These are phyloP conservation scores for Nomada fabriciana DNA, from an alignment of 2,888 invertebrate genomes.

Conservation along the genomic window DNA sequence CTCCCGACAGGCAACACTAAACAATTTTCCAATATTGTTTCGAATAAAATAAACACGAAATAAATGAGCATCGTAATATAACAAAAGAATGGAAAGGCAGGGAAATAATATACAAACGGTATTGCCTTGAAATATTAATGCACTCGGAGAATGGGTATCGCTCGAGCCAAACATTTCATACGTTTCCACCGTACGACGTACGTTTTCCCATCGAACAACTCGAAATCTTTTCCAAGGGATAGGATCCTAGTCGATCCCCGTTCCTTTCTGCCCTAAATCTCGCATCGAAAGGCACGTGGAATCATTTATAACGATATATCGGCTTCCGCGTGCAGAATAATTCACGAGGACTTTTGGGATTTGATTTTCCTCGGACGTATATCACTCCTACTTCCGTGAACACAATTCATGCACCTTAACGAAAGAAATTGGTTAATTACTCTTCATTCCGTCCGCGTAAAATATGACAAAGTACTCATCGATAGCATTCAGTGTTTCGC, in stretches of 20 bases:
- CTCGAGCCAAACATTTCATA: no score
- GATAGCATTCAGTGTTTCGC: no score
- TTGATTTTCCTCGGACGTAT: neutral
- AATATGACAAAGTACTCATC: no score
- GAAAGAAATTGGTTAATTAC: neutral
- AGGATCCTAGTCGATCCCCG: neutral
- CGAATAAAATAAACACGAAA: no score
- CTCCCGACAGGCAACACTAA: no score
- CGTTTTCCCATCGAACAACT: slow-evolving; percentile 1
- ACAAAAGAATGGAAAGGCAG: no score
- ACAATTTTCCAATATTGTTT: no score
- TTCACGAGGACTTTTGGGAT: slow-evolving; percentile 22
- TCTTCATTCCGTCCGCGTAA: neutral
- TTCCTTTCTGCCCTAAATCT: slow-evolving; percentile 2
- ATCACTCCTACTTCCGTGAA: neutral
- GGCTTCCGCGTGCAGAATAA: slow-evolving; percentile 31
- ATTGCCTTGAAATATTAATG: no score
- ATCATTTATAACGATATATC: slow-evolving; percentile 33
- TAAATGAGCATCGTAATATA: no score
- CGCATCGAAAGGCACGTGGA: slow-evolving; percentile 11
- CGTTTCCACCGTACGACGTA: no score
- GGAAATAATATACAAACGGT: no score
- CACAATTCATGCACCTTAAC: slow-evolving; percentile 8
- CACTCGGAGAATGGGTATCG: no score
- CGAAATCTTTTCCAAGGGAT: neutral